Conservation (phyloP, 1,140 invertebrate genomes). For the Drosophila arawakana region DNA sequence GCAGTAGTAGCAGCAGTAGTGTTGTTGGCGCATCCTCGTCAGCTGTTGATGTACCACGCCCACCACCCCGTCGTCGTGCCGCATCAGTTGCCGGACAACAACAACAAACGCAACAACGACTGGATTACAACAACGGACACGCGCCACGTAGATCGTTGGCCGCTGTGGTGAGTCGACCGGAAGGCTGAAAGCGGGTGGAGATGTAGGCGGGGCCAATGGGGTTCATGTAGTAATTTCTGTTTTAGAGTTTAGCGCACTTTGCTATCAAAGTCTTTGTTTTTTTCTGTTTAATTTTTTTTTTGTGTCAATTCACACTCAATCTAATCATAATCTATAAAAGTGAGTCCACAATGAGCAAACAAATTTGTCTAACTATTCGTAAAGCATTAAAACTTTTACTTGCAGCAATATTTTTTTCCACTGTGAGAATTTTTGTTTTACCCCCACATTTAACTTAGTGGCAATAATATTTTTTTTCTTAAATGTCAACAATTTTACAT, state of each 20-base stretch:
- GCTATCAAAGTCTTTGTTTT: slow-evolving; percentile 5
- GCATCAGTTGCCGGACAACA: slow-evolving; percentile 78
- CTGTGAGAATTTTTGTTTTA: not conserved
- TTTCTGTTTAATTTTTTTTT: slow-evolving; percentile 21
- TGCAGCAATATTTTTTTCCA: not conserved
- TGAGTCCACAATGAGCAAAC: slow-evolving; percentile 30
- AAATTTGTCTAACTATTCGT: not conserved
- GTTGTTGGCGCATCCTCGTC: slow-evolving; percentile 41
- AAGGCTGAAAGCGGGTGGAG: not conserved
- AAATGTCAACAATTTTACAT: slow-evolving; percentile 7
- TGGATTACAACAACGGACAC: slow-evolving; percentile 70
- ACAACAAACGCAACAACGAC: slow-evolving; percentile 62
- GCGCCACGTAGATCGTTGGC: slow-evolving; percentile 77
- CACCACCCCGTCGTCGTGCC: slow-evolving; percentile 73
- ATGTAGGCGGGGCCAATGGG: not conserved
- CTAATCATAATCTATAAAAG: slow-evolving; percentile 49
- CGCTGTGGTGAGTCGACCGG: slow-evolving; percentile 63
- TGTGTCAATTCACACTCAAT: slow-evolving; percentile 55
- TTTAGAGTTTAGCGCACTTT: not conserved
- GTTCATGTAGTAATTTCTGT: not conserved
- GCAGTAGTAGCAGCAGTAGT: slow-evolving; percentile 49
- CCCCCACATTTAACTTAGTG: not conserved
- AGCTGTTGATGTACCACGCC: slow-evolving; percentile 67
- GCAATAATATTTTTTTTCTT: slow-evolving; percentile 15
- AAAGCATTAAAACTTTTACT: not conserved